Conservation (phyloP, 2,113 vertebrate genomes). For the Nothoprocta pentlandii region DNA sequence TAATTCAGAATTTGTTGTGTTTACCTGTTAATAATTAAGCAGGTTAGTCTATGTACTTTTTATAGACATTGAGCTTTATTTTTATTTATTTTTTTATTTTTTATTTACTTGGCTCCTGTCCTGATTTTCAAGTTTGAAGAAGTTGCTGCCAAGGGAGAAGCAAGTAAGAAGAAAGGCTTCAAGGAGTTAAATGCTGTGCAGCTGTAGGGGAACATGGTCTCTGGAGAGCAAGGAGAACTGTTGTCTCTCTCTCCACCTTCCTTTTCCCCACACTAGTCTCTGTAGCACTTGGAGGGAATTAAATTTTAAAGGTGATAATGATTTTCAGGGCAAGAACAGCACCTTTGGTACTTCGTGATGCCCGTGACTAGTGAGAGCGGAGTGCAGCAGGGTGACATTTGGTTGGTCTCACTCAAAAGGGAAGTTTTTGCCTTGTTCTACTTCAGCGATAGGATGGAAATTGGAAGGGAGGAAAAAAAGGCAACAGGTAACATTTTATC, state of each 20-base stretch:
- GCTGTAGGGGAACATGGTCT: not conserved
- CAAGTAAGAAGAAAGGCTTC: slow-evolving; percentile 37
- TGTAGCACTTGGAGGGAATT: slow-evolving; percentile 8
- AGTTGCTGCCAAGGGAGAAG: slow-evolving; percentile 18
- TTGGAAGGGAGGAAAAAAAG: not conserved
- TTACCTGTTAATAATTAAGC: slow-evolving; percentile 86
- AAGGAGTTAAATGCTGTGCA: slow-evolving; percentile 44
- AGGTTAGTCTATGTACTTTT: slow-evolving; percentile 79
- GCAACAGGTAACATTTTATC: not conserved
- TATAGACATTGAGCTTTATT: slow-evolving; percentile 73
- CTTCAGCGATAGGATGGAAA: not conserved
- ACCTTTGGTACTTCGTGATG: slow-evolving; percentile 3
- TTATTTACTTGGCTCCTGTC: slow-evolving; percentile 63
- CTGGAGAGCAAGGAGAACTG: slow-evolving; percentile 38
- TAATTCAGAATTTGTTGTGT: slow-evolving; percentile 82
- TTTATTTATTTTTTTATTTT: slow-evolving; percentile 75
- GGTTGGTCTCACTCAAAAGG: not conserved
- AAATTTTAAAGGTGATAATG: slow-evolving; percentile 31
- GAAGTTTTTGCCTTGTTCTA: not conserved
- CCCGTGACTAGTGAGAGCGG: not conserved
- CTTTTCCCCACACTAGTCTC: not conserved
- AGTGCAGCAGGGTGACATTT: not conserved
- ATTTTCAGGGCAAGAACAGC: slow-evolving; percentile 2
- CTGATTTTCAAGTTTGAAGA: slow-evolving; percentile 74
- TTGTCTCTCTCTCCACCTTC: not conserved